Conservation (phyloP, 2,113 vertebrate species). For the Mustela lutreola region DNA sequence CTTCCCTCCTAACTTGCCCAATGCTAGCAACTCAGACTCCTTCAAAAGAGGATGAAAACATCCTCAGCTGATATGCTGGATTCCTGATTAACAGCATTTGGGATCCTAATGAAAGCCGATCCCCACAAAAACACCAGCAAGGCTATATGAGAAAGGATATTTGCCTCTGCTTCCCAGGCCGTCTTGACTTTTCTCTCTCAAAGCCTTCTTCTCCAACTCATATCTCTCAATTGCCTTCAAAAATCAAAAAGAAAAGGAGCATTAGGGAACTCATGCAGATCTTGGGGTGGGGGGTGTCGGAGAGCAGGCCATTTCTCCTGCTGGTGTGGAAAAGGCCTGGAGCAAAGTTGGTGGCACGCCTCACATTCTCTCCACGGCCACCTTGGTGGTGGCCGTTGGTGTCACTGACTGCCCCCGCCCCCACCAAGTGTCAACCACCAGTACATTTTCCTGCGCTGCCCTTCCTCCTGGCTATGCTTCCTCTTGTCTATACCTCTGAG, state of each 20-base stretch:
- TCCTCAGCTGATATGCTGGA: background rate
- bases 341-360: background rate
- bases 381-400: fast-evolving
- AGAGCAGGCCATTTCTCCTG: background rate
- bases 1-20: background rate
- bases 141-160: background rate
- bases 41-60: constrained; percentile 6
- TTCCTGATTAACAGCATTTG: background rate
- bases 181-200: constrained; percentile 26
- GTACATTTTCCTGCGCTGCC: fast-evolving
- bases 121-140: background rate
- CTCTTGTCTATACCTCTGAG: background rate
- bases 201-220: constrained; percentile 72
- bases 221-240: constrained; percentile 78
- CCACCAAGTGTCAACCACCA: background rate
- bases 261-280: constrained; percentile 18
- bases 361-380: too few species aligned
- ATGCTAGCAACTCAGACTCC: background rate
- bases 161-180: constrained; percentile 69
- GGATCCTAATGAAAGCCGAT: background rate
- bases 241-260: constrained; percentile 8
- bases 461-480: background rate
- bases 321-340: background rate
- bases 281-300: background rate
- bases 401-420: background rate